Base-by-base conservation (phyloP, 1,140 invertebrate species). In the Cyphomyrmex costatus region DNA sequence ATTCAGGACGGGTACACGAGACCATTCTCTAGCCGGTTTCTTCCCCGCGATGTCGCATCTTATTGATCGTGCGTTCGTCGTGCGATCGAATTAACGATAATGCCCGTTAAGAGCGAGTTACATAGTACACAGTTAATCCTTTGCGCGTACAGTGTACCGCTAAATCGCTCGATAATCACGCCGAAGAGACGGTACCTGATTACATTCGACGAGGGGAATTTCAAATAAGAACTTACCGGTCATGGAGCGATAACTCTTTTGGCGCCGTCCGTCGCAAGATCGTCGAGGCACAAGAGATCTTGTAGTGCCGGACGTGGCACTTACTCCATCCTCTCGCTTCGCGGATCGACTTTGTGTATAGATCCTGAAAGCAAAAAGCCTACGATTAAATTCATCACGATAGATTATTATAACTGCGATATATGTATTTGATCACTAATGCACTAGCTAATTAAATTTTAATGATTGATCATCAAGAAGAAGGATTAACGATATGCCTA, bases 41-140 rank as follows among this genome's bases (percentile, higher is more conserved):
- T n/a, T n/a, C 36, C 12, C 24, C 24, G 36, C 12, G 19, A 27
- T 36, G 33, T 16, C 16, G 14, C n/a, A 56, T 42, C 46, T 70
- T 53, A 70, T 80, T 30, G 46, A 70, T 36, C 46, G n/a, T 19
- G 30, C 27, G 36, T 61, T 53, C 42, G 42, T 82, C 65, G 49
- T 53, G 51, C 51, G 79, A 74, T 73, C 68, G 68, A 74, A 83
- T 83, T 49, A 61, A 83, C 53, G 79, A 83, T 83, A 83, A 82
- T 60, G 36, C 24, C 79, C 53, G 36, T 83, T 74, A 74, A 74
- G 61, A 82, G 36, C 53, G 30, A 71, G 51, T 82, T 73, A 73
- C 33, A 71, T 24, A 27, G 21, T 73, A 73, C 33, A 71, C 19
- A 27, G 21, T 21, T 71, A 42, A 85, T 77, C 56, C 58, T 76